Evolutionary conservation across 2,888 invertebrate species (phyloP), one percentile per base, ranked within the genome.

Genomic region (Gortyna flavago): DNA sequence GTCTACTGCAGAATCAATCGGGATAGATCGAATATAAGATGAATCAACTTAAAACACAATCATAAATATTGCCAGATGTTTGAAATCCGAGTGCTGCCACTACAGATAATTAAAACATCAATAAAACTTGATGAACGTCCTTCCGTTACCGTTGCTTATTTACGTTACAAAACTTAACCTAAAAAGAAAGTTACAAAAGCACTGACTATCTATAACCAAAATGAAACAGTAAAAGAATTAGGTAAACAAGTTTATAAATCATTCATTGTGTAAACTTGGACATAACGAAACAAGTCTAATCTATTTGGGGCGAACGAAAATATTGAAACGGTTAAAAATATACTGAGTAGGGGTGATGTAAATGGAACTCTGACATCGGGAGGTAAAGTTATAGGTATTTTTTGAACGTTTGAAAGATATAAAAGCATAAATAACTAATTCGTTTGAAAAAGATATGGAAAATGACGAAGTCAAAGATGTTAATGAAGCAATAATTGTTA

Each of bases 241-340:
- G 68, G 71, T 80, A 83, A 82, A 82, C 73, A 80, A 11, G 71
- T 80, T 79, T 83, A 76, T 81, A 83, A 81, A 71, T 81, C 83
- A 85, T 81, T 86, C 81, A 82, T 86, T 81, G 68, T 79, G 81
- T 83, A 77, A 83, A 81, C 72, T 81, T 85, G 72, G 75, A 81
- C 35, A 74, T 69, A 80, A 77, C 51, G 74, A 62, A 77, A 77
- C 67, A 73, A 76, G 75, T 79, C 18, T 80, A 82, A 83, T 88
- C 85, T 89, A 86, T 89, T 89, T 84, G 68, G 79, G 62, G 81
- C 77, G 77, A 72, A 78, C 62, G 78, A 84, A 81, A 86, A 89
- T 85, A 83, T 82, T 77, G 77, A 73, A 84, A 77, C 54, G n/a
- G 80, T 84, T 86, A 80, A 68, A 87, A 87, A 86, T 85, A 89